Percentiles rank a stretch among this genome's conserved stretches.
Evolutionary conservation across 2,113 vertebrate species (phyloP).

Genomic region (Trachemys scripta): DNA sequence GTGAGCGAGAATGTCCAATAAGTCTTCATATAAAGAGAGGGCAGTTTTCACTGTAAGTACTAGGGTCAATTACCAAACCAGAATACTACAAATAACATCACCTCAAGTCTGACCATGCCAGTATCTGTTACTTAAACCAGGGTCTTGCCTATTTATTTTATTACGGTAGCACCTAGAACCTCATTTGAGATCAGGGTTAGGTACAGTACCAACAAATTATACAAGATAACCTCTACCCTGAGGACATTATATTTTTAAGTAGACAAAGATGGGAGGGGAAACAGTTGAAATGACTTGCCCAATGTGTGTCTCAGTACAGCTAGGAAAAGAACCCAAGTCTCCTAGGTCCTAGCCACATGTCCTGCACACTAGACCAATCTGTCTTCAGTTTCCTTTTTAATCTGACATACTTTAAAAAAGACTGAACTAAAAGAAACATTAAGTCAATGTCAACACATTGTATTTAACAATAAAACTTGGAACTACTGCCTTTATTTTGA

Average conservation of each 20-base stretch:
- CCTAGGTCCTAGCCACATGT: too few species aligned
- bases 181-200: background rate
- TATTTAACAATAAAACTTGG: background rate
- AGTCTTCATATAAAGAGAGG: background rate
- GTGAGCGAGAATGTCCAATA: background rate
- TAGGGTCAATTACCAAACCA: background rate
- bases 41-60: background rate
- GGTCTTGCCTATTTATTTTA: background rate
- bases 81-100: background rate
- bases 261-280: background rate
- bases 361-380: too few species aligned
- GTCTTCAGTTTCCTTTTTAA: background rate
- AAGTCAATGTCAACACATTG: background rate
- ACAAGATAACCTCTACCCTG: background rate
- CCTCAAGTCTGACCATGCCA: background rate
- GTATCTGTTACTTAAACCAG: background rate
- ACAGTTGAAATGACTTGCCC: background rate
- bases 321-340: too few species aligned
- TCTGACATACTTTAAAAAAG: too few species aligned
- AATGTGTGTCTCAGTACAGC: too few species aligned
- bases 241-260: background rate
- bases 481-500: background rate
- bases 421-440: too few species aligned
- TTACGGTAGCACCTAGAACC: background rate
- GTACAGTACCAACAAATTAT: background rate